A percentile compares a stretch with the other conserved stretches of the same genome.
Conservation (phyloP, 1,140 invertebrate genomes). For the Philopotamus ludificatus region DNA sequence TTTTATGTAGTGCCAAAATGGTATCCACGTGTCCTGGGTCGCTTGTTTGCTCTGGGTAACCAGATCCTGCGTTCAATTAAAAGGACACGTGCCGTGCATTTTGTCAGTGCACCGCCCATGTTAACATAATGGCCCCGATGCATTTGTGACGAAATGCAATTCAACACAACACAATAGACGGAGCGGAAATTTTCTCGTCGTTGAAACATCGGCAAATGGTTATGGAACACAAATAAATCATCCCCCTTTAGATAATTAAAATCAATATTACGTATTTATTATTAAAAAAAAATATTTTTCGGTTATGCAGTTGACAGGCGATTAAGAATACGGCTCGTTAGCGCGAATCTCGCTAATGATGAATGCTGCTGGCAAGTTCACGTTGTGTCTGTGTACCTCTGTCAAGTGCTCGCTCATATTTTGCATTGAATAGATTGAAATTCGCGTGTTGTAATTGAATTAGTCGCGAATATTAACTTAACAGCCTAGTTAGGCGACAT, state of each 20-base stretch:
- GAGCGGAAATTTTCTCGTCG: too few relatives aligned
- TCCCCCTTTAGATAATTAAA: too few relatives aligned
- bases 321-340: background rate
- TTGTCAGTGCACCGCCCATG: background rate
- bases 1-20: background rate
- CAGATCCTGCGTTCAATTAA: slow-evolving; percentile 38
- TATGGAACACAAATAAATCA: too few relatives aligned
- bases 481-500: background rate
- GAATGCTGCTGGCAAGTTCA: background rate
- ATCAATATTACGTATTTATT: too few relatives aligned
- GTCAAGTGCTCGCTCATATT: too few relatives aligned
- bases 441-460: background rate
- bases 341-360: slow-evolving; percentile 5
- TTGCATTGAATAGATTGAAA: background rate
- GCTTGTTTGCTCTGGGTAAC: slow-evolving; percentile 29
- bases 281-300: too few relatives aligned
- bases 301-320: slow-evolving; percentile 14
- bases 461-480: background rate
- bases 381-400: too few relatives aligned
- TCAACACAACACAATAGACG: background rate
- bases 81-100: slow-evolving; percentile 29
- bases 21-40: background rate
- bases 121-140: slow-evolving; percentile 1
- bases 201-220: too few relatives aligned
- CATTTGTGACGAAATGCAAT: background rate